Evolutionary conservation across 2,113 vertebrate genomes (phyloP).

Genomic region (Nansenia antarctica): DNA sequence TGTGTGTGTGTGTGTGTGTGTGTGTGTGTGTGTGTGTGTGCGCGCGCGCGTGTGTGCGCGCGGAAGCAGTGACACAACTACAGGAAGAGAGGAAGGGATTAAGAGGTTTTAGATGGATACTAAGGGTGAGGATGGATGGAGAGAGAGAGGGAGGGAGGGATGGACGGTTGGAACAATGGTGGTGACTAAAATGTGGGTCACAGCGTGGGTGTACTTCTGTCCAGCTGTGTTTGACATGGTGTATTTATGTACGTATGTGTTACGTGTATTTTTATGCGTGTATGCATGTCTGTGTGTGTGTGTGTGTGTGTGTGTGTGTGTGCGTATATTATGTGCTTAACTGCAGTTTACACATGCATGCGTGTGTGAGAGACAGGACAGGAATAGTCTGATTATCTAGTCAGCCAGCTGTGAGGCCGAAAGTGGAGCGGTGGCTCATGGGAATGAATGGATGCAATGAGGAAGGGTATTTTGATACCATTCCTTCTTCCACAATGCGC

Average conservation of each 20-base stretch:
- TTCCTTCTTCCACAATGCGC: too few species aligned
- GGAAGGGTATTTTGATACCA: too few species aligned
- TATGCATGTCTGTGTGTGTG: background rate
- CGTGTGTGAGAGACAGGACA: background rate
- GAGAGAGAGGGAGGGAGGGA: constrained; percentile 8
- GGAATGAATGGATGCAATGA: background rate
- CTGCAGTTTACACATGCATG: too few species aligned
- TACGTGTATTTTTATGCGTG: background rate
- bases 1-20: constrained; percentile 14
- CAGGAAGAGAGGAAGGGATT: constrained; percentile 63
- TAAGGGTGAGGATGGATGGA: constrained; percentile 17
- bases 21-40: constrained; percentile 1
- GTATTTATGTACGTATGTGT: background rate
- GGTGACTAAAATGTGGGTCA: constrained; percentile 16
- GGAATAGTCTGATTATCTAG: background rate
- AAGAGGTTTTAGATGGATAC: constrained; percentile 48
- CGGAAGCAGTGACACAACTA: constrained; percentile 41
- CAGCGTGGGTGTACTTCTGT: background rate
- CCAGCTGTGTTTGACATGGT: constrained; percentile 24
- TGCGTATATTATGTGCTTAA: background rate
- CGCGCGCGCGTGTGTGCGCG: constrained; percentile 18
- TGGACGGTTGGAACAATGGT: constrained; percentile 14
- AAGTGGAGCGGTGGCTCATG: background rate
- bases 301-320: background rate
- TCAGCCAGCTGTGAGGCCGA: background rate